phyloP scores from a whole-genome alignment of 2,888 invertebrate genomes.

The Pristionchus maxplancki region DNA sequence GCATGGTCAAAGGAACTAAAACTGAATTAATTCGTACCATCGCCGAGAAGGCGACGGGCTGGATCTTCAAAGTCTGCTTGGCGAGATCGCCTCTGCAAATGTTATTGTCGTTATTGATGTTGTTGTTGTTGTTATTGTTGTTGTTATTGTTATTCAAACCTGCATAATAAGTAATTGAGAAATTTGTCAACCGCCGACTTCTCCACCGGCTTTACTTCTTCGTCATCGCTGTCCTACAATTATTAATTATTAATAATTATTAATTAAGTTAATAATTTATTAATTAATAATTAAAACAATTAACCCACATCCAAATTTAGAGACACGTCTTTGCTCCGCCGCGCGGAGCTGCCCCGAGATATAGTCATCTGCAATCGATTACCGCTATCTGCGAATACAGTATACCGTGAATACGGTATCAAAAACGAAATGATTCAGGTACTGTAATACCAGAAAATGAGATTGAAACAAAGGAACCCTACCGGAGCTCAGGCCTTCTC shows the following conservation, averaged over 20 bases:
- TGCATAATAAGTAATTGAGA: conserved; percentile 50
- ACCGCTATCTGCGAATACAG: not conserved
- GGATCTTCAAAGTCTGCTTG: conserved; percentile 33
- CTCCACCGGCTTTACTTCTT: conserved; percentile 40
- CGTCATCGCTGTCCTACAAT: conserved; percentile 48
- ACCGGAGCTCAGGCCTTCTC: no score
- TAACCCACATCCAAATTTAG: conserved; percentile 13
- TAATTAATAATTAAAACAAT: not conserved
- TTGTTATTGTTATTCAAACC: not conserved
- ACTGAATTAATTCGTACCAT: no score
- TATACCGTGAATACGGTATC: no score
- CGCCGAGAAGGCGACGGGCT: conserved; percentile 6
- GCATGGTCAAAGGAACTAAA: no score
- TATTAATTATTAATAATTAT: not conserved
- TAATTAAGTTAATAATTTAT: not conserved
- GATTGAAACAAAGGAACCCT: no score
- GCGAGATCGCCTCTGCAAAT: conserved; percentile 50
- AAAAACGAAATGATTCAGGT: no score
- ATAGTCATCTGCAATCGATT: conserved; percentile 6
- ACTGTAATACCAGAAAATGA: no score
- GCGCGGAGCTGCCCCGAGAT: not conserved
- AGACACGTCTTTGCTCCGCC: conserved; percentile 42
- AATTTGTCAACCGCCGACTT: conserved; percentile 46
- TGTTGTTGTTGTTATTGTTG: not conserved
- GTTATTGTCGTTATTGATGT: not conserved